Base-by-base conservation (phyloP, 2,888 invertebrate genomes). In the Mesorhabditis sp. region DNA sequence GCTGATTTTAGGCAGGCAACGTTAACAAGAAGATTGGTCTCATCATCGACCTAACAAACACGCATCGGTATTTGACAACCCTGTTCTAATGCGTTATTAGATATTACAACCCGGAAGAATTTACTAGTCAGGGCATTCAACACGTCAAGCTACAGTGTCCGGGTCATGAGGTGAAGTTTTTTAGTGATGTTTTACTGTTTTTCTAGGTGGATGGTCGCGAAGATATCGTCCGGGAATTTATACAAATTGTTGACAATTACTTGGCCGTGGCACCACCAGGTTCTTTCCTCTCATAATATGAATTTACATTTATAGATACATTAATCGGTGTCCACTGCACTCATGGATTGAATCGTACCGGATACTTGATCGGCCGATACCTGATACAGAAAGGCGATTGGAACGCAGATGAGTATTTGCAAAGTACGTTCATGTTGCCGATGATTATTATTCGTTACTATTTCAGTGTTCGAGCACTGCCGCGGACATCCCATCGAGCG, bases 341-440 rank as follows among this genome's bases (percentile, higher is more conserved):
- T 4, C 89, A 89, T 83, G 89, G 89, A 4, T 83, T 89, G n/a
- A 89, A 89, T 80, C 83, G 89, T 70, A 88, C 88, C 5, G 88
- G 89, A 2, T 89, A 88, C 76, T 75, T 88, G 67, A 84, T 89
- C 6, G 88, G 88, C 79, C 83, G 87, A 83, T 87, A 50, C 44
- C 5, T 66, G 28, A 69, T 66, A 15, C 61, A 69, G 5, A 44
- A 65, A n/a, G 28, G 13, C 28, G 61, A 43, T 2, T 66, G 66
- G 66, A 65, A 65, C 28, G 65, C 65, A 4, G 15, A 65, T 6
- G 61, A 58, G 10, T 77, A 76, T 65, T 68, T 79, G 66, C 4
- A 44, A 15, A 45, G 68, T 68, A 44, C n/a, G n/a, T 28, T 10
- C 42, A 28, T 6, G 6, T 13, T 62, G 7, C 15, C 7, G 41